Evolutionary conservation across 2,113 vertebrate species (phyloP).

Genomic region (Castor canadensis): DNA sequence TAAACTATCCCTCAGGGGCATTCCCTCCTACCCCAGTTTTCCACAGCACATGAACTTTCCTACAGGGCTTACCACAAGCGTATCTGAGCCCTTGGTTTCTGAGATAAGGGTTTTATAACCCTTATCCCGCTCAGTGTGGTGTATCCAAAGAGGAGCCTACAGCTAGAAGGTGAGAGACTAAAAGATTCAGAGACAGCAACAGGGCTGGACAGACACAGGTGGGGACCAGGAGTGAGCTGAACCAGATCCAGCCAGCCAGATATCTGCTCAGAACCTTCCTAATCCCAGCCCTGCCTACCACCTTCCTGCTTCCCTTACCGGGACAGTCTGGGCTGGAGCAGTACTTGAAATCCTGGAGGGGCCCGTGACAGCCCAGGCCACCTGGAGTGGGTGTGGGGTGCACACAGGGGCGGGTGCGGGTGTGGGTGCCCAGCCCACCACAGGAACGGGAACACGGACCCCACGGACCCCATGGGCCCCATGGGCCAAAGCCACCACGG

Average conservation of each 20-base stretch:
- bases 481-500: conserved; percentile 80
- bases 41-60: not conserved
- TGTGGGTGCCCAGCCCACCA: conserved; percentile 89
- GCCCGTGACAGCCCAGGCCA: conserved; percentile 85
- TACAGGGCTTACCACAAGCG: not conserved
- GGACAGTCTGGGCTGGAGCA: conserved; percentile 89
- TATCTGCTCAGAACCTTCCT: fast-evolving
- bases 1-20: not conserved
- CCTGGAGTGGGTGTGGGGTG: conserved; percentile 80
- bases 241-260: no score
- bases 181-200: not conserved
- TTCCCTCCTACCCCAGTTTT: not conserved
- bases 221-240: not conserved
- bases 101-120: not conserved
- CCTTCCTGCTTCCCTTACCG: conserved; percentile 83
- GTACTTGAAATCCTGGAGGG: conserved; percentile 84
- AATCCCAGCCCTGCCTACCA: no score
- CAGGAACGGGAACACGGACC: conserved; percentile 89
- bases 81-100: not conserved
- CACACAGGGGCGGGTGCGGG: conserved; percentile 84
- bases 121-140: not conserved
- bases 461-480: conserved; percentile 90
- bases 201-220: not conserved
- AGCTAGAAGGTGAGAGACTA: not conserved
- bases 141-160: not conserved